Evolutionary conservation across 1,140 invertebrate species (phyloP).

Genomic region (Leguminivora glycinivorella): DNA sequence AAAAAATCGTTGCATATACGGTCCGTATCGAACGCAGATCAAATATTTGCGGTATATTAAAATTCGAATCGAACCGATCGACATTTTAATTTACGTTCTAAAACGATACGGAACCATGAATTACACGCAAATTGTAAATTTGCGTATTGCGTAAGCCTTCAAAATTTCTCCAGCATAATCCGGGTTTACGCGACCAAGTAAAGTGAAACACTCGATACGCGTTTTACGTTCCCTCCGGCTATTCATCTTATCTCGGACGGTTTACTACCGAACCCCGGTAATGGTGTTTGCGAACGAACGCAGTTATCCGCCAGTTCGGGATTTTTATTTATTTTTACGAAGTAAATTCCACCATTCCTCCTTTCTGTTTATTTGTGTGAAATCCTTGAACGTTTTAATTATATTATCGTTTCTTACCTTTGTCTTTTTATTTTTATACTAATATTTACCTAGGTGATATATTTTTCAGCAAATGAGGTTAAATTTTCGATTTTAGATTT

Average conservation of each 20-base stretch:
- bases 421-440: neutral
- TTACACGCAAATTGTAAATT: neutral
- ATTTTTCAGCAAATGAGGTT: too few relatives aligned
- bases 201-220: slow-evolving; percentile 46
- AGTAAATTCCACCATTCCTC: slow-evolving; percentile 40
- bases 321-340: slow-evolving; percentile 48
- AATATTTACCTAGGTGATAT: neutral
- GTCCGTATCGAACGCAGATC: too few relatives aligned
- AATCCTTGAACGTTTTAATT: slow-evolving; percentile 12
- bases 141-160: slow-evolving; percentile 2
- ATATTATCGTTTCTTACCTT: neutral
- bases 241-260: slow-evolving; percentile 55
- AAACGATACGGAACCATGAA: neutral
- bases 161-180: slow-evolving; percentile 14
- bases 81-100: too few relatives aligned
- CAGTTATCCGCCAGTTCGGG: slow-evolving; percentile 32
- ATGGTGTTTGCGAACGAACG: slow-evolving; percentile 47
- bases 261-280: slow-evolving; percentile 46
- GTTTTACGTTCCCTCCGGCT: slow-evolving; percentile 42
- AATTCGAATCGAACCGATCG: too few relatives aligned
- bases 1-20: too few relatives aligned
- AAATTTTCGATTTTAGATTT: too few relatives aligned
- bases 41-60: too few relatives aligned
- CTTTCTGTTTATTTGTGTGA: slow-evolving; percentile 17
- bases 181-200: slow-evolving; percentile 34